Base-by-base conservation (phyloP, 1,140 invertebrate species). In the Steinernema feltiae region DNA sequence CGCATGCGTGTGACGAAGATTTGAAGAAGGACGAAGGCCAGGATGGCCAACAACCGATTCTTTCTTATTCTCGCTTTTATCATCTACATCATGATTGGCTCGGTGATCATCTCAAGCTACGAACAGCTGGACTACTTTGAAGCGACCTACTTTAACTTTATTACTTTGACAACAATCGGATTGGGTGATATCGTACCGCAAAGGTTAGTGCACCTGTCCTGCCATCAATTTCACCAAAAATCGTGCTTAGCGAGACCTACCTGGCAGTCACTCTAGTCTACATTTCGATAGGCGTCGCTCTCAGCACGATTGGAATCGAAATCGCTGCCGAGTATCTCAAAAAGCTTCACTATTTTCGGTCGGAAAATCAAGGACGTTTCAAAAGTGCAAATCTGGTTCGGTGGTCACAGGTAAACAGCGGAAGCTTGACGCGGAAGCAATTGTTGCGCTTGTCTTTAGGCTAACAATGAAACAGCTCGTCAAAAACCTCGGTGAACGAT, bases 281-380 rank as follows among this genome's bases (percentile, higher is more conserved):
- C 74, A 82, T 85, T 74, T 82, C 85, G 7, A 72, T 85, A 29
- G 84, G 85, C 17, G 74, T 85, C 1, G 84, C 84, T 21, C 46
- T 85, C 17, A 85, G 83, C 0, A 85, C 85, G 48, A 85, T 85
- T 71, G 84, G 85, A 1, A 85, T 85, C 32, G 84, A 85, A 71
- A 86, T 85, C 53, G 83, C 83, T 3, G 83, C 85, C 12, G 84
- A 85, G 71, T 78, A 81, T 32, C 63, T 86, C 7, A 86, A 86
- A 70, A 85, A 86, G 46, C 41, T 85, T 32, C 84, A 85, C 76
- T 86, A 85, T 70, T 85, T 83, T 72, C n/a, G 84, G 84, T 21
- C 69, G 85, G 7, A 86, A 85, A 73, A 85, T 85, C 30, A 82
- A 86, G 27, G 85, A 86, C 69, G 85, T 85, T n/a, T 83, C 80